These are phyloP conservation scores for Limanda limanda DNA, from an alignment of 2,113 vertebrate genomes.

Conservation along the genomic window DNA sequence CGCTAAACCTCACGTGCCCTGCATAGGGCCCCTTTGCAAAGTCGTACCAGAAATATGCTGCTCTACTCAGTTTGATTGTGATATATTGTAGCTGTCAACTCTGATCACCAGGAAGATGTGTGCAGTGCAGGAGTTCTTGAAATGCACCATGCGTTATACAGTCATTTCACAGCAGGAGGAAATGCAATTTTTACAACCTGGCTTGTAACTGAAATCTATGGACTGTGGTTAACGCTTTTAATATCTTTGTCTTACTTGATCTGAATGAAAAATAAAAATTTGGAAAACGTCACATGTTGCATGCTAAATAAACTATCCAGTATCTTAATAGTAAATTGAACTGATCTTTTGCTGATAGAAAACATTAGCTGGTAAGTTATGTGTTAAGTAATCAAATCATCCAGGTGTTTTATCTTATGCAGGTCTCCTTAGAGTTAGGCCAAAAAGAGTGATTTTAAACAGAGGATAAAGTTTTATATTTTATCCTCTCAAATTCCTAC, in stretches of 20 bases:
- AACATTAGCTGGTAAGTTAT: not conserved
- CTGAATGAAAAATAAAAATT: not conserved
- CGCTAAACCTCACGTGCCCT: conserved; percentile 24
- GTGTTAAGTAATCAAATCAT: not conserved
- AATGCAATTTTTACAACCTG: not conserved
- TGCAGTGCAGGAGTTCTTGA: not conserved
- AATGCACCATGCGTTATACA: not conserved
- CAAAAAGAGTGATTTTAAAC: not conserved
- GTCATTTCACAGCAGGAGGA: conserved; percentile 4
- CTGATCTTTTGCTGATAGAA: too few relatives aligned
- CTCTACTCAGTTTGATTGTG: conserved; percentile 38
- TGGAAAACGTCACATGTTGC: too few relatives aligned
- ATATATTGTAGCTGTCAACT: conserved; percentile 40
- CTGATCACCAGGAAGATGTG: conserved; percentile 13
- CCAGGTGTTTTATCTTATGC: not conserved
- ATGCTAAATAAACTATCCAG: too few relatives aligned
- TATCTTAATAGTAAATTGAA: too few relatives aligned
- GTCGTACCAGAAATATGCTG: conserved; percentile 19
- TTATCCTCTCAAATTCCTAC: too few relatives aligned
- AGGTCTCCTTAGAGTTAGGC: not conserved
- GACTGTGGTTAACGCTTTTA: not conserved
- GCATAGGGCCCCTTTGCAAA: conserved; percentile 14
- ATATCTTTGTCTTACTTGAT: not conserved
- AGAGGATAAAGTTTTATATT: too few relatives aligned
- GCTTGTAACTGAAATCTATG: not conserved